phyloP scores from a whole-genome alignment of 2,888 invertebrate genomes.

The Drepanosiphum platanoidis region DNA sequence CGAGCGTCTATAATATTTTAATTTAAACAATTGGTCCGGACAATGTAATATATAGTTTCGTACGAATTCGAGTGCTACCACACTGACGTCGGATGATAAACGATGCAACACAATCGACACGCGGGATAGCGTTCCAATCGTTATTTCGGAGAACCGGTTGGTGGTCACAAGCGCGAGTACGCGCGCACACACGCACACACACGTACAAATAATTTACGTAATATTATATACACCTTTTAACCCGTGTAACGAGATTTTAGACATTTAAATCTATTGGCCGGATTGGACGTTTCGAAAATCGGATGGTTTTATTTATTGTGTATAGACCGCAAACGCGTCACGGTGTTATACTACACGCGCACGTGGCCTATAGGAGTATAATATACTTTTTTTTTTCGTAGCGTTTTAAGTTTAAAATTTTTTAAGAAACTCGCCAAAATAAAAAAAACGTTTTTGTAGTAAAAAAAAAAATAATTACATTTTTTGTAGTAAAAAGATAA shows the following conservation, averaged over 20 bases:
- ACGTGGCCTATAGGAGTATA: no score
- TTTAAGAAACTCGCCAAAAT: no score
- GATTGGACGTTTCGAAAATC: conserved; percentile 9
- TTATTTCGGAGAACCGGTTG: conserved; percentile 8
- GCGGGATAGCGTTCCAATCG: conserved; percentile 5
- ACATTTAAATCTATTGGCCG: not conserved
- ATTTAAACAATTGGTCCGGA: conserved; percentile 21
- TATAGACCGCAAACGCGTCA: no score
- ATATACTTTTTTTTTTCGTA: no score
- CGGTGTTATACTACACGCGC: no score
- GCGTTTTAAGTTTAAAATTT: no score
- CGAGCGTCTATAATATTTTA: not conserved
- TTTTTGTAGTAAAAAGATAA: no score
- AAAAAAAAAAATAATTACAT: no score
- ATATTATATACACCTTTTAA: not conserved
- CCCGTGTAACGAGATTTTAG: conserved; percentile 7
- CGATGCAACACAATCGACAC: conserved; percentile 20
- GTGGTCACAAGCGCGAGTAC: no score
- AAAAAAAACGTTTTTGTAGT: no score
- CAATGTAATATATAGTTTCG: conserved; percentile 1
- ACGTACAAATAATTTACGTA: not conserved
- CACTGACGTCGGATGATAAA: conserved; percentile 9
- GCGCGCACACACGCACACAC: not conserved
- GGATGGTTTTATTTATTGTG: no score
- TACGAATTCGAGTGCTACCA: conserved; percentile 14